Conservation (phyloP, 2,797 vertebrate genomes). For the Ptychadena robeensis region DNA sequence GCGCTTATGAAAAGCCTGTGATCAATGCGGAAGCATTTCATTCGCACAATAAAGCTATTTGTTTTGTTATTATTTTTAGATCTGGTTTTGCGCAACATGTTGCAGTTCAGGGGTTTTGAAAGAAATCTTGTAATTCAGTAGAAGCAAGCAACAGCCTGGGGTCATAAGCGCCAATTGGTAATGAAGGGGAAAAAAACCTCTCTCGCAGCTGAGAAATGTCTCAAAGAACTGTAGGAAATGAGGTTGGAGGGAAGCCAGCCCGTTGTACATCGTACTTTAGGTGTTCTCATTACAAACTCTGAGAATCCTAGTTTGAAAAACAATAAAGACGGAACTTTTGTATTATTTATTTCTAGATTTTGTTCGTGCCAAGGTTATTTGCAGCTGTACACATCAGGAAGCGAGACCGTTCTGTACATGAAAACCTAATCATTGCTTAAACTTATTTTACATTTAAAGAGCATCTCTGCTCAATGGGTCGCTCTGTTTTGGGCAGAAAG, state of each 20-base stretch:
- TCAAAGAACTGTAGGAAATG: constrained; percentile 38
- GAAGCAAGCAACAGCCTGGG: constrained; percentile 39
- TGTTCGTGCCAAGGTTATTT: constrained; percentile 10
- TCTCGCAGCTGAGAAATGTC: constrained; percentile 42
- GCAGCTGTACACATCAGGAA: not conserved
- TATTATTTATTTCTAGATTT: constrained; percentile 13
- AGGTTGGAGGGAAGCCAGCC: constrained; percentile 43
- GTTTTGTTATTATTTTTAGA: constrained; percentile 26
- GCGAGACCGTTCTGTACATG: not conserved
- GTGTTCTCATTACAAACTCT: constrained; percentile 43
- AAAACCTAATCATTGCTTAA: no score
- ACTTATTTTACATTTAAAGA: no score
- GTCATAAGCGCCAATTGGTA: constrained; percentile 44
- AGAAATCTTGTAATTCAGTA: constrained; percentile 37
- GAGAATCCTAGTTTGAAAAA: constrained; percentile 19
- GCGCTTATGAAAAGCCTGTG: constrained; percentile 15
- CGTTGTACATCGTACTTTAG: constrained; percentile 13
- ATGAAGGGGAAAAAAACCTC: constrained; percentile 47
- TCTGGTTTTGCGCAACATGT: constrained; percentile 18
- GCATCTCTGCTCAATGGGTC: no score
- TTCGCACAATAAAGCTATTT: constrained; percentile 14
- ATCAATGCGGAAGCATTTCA: constrained; percentile 26
- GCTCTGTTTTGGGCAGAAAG: no score
- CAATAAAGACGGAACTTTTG: constrained; percentile 43
- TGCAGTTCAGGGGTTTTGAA: constrained; percentile 22